Evolutionary conservation across 2,888 invertebrate species (phyloP).

Genomic region (Meghimatium bilineatum): DNA sequence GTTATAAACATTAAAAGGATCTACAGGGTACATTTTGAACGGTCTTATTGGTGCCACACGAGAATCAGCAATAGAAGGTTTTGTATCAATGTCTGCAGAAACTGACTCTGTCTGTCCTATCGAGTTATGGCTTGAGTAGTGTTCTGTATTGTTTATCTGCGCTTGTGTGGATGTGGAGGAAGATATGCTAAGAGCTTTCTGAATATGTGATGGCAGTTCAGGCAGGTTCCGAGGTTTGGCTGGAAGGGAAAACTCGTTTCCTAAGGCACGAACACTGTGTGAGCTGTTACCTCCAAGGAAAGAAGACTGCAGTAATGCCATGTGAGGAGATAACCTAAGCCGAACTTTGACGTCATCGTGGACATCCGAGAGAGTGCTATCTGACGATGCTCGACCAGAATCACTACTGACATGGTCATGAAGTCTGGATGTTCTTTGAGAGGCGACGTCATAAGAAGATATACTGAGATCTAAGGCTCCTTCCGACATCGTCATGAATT

Average conservation of each 20-base stretch:
- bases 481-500: conserved; percentile 45
- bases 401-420: conserved; percentile 37
- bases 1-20: conserved; percentile 57
- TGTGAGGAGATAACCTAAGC: conserved; percentile 3
- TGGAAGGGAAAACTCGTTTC: neutral
- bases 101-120: neutral
- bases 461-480: conserved; percentile 45
- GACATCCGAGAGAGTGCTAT: conserved; percentile 38
- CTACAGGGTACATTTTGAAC: conserved; percentile 68
- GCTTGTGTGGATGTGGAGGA: neutral
- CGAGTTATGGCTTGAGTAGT: conserved; percentile 18
- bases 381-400: conserved; percentile 43
- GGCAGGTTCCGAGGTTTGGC: conserved; percentile 2
- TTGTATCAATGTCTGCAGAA: conserved; percentile 16
- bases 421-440: conserved; percentile 16
- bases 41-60: conserved; percentile 51
- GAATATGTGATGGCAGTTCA: conserved; percentile 15
- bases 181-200: neutral
- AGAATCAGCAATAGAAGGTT: conserved; percentile 28
- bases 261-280: neutral
- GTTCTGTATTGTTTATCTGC: neutral
- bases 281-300: neutral
- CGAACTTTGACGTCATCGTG: conserved; percentile 42
- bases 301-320: neutral
- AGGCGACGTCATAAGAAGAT: conserved; percentile 30